Conservation (phyloP, 2,888 invertebrate species). For the Urechis unicinctus region DNA sequence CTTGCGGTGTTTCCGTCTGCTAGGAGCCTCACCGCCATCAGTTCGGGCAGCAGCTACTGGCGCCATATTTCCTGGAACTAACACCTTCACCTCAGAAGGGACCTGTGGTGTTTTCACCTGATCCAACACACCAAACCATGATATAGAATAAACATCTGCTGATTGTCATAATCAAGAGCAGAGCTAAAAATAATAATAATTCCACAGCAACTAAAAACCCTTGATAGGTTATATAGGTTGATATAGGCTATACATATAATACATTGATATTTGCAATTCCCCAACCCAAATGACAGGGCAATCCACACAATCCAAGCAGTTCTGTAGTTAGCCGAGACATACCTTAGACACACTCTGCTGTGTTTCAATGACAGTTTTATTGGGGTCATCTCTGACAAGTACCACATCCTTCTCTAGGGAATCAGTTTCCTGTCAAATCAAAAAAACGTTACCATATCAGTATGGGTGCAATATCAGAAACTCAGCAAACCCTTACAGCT, state of each 20-base stretch:
- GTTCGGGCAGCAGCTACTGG: constrained; percentile 26
- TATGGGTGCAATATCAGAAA: too few species aligned
- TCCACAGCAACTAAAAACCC: too few species aligned
- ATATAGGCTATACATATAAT: too few species aligned
- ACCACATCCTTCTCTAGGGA: constrained; percentile 25
- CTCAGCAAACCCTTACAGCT: too few species aligned
- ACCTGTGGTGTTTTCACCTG: constrained; percentile 38
- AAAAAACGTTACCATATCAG: too few species aligned
- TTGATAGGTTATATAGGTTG: too few species aligned
- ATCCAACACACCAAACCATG: background rate
- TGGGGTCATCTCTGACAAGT: constrained; percentile 29
- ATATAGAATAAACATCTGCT: too few species aligned
- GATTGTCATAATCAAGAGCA: too few species aligned
- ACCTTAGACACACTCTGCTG: constrained; percentile 30
- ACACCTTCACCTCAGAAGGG: constrained; percentile 33
- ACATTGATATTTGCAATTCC: too few species aligned
- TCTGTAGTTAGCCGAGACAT: constrained; percentile 2
- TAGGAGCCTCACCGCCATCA: constrained; percentile 8
- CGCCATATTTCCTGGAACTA: constrained; percentile 34
- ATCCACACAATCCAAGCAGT: too few species aligned
- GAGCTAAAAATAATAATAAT: too few species aligned
- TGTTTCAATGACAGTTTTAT: constrained; percentile 17
- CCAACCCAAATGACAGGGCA: too few species aligned
- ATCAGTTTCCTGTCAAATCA: constrained; percentile 25
- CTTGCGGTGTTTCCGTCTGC: constrained; percentile 25